Evolutionary conservation across 2,797 vertebrate genomes (phyloP), one percentile per base, ranked within the genome.

Genomic region (Micrastur ruficollis): DNA sequence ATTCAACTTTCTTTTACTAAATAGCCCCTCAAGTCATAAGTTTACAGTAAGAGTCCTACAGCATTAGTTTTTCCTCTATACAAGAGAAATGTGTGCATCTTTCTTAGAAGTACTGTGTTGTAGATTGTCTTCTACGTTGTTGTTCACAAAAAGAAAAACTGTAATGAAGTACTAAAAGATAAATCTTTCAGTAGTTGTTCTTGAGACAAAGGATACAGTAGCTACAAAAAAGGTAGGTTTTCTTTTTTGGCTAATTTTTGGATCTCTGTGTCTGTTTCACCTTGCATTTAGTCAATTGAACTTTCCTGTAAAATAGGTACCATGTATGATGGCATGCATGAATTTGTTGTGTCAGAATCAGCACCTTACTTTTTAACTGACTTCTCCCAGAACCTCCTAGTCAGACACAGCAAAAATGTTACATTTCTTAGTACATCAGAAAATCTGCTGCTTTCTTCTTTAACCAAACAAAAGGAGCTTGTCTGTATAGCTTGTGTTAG

Each of bases 321-420:
- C 7, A 2, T 17, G n/a, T 73, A 11, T 1, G 2, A 23, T 53
- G 29, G 8, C 10, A 11, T 44, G 13, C 14, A 12, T 2, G 1
- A 66, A 19, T 81, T 71, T 62, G 10, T 23, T 71, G 49, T 55
- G 66, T 53, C 44, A 42, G 40, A 90, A 67, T 75, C 31, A 2
- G 9, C 49, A 59, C 26, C 12, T 78, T 47, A 12, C 23, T 89
- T 88, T 44, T 72, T 55, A 59, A 78, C 17, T 49, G 50, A 17
- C 16, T 46, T 56, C 11, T 84, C 15, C 21, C 22, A 58, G 22
- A 74, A 50, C 11, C 20, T 78, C 40, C 56, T 63, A 5, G 22
- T 53, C 14, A 47, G 32, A 53, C 17, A 61, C 8, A 44, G n/a
- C 52, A 74, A 79, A 71, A 79, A 14, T 5, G 14, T 71, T 50